Percentiles rank a stretch among this genome's conserved stretches.
These are phyloP conservation scores for Pagetopsis macropterus DNA, from an alignment of 2,797 vertebrate species.

Conservation along the genomic window DNA sequence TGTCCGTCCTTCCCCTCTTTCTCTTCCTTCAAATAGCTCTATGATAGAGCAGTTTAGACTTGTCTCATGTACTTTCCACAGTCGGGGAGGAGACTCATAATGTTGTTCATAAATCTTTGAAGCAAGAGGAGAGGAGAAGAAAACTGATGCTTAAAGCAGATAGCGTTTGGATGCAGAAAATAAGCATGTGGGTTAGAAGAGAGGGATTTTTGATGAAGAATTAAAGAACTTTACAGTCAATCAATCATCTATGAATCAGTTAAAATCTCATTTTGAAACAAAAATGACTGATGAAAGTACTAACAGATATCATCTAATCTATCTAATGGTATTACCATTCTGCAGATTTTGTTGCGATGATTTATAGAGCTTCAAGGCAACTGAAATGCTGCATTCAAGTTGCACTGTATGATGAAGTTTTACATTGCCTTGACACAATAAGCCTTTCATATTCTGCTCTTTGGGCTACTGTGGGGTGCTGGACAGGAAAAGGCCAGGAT, in stretches of 20 bases:
- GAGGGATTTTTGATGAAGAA: background rate
- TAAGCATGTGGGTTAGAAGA: background rate
- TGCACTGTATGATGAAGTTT: conserved; percentile 13
- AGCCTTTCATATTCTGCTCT: conserved; percentile 42
- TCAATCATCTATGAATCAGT: background rate
- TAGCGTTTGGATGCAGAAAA: background rate
- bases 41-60: conserved; percentile 20
- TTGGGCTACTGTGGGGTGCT: conserved; percentile 20
- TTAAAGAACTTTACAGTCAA: background rate
- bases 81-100: conserved; percentile 9
- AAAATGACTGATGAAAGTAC: background rate
- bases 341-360: background rate
- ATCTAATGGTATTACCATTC: background rate
- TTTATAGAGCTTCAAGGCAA: background rate
- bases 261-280: background rate
- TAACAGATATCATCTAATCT: background rate
- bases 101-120: conserved; percentile 33
- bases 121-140: background rate
- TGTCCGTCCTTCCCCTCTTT: conserved; percentile 23
- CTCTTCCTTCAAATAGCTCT: conserved; percentile 13
- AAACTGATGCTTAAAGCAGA: background rate
- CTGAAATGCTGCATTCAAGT: conserved; percentile 6
- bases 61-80: conserved; percentile 22
- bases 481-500: conserved; percentile 54
- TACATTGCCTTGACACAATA: conserved; percentile 32